Evolutionary conservation across 2,888 invertebrate genomes (phyloP).

Genomic region (Chirona hameri): DNA sequence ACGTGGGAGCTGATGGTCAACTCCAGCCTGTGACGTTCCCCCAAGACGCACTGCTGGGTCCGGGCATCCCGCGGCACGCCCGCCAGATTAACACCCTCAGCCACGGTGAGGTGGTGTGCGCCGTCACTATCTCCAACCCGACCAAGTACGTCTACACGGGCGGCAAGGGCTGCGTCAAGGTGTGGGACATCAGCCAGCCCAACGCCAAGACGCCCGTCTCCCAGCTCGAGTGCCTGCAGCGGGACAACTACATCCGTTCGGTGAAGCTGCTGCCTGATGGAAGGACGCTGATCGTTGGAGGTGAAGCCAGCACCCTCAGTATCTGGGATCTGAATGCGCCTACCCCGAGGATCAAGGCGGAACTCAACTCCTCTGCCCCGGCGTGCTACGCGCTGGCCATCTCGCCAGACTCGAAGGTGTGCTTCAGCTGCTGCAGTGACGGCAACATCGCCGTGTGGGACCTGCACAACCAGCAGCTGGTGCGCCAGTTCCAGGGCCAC

Average conservation of each 20-base stretch:
- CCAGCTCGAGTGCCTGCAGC: conserved; percentile 69
- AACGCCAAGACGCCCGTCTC: conserved; percentile 77
- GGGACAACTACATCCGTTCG: conserved; percentile 95
- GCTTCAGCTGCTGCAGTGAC: conserved; percentile 59
- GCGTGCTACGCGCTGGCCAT: conserved; percentile 60
- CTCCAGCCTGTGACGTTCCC: conserved; percentile 92
- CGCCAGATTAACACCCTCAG: conserved; percentile 83
- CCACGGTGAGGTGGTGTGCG: conserved; percentile 97
- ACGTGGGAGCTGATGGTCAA: conserved; percentile 83
- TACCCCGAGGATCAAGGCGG: conserved; percentile 89
- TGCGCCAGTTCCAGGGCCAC: conserved; percentile 52
- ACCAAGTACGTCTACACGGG: conserved; percentile 95
- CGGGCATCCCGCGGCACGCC: conserved; percentile 90
- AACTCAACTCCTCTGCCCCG: conserved; percentile 57
- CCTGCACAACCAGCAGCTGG: conserved; percentile 54
- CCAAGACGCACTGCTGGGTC: conserved; percentile 82
- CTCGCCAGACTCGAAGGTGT: conserved; percentile 54
- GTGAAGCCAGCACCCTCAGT: conserved; percentile 89
- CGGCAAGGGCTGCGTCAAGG: conserved; percentile 92
- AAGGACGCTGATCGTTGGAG: conserved; percentile 89
- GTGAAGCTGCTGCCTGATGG: conserved; percentile 91
- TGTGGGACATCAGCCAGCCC: conserved; percentile 58
- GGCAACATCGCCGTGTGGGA: conserved; percentile 60
- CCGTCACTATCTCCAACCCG: conserved; percentile 87
- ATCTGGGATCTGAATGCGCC: conserved; percentile 91